Base-by-base conservation (phyloP, 2,797 vertebrate genomes). In the Schizopygopsis pylzovi region DNA sequence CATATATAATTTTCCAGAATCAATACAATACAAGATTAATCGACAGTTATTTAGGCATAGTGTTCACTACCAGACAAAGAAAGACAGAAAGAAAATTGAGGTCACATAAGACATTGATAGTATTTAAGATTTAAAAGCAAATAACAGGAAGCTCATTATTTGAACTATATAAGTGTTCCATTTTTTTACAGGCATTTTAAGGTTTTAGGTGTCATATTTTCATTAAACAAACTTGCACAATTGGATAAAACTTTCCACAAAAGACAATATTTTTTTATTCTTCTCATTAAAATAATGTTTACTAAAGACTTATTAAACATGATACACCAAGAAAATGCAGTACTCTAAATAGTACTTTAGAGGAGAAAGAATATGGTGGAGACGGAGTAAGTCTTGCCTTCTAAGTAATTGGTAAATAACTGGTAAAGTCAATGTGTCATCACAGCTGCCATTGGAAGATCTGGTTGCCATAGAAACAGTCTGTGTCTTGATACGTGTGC, bases 241-340 rank as follows among this genome's bases (percentile, higher is more conserved):
- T 25, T 49, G 15, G 72, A 49, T 54, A 76, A 56, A 56, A n/a
- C 20, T 37, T n/a, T 22, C 6, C 16, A 41, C 16, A 77, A 13
- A 56, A 4, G 7, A 8, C 33, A 13, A 22, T 7, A 39, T 37
- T 5, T 22, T 8, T 3, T 67, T 33, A 1, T 54, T 54, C 9
- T 54, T n/a, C 1, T 2, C 1, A 39, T 3, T 56, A 39, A 37
- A 77, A 20, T 56, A 20, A 59, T n/a, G 12, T 56, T 56, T 22
- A 56, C 12, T 0, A 77, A 77, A 56, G 20, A 77, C 75, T 77
- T 77, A 20, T 77, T 77, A 20, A 12, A 59, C 22, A 59, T 59
- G 5, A 76, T 54, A 10, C 37, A 54, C 18, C 47, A 37, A 54
- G 28, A 54, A 13, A 33, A 3, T 54, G 11, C 28, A 8, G 10